These are phyloP conservation scores for Amblyjoppa proteus DNA, from an alignment of 2,888 invertebrate genomes.

Conservation along the genomic window DNA sequence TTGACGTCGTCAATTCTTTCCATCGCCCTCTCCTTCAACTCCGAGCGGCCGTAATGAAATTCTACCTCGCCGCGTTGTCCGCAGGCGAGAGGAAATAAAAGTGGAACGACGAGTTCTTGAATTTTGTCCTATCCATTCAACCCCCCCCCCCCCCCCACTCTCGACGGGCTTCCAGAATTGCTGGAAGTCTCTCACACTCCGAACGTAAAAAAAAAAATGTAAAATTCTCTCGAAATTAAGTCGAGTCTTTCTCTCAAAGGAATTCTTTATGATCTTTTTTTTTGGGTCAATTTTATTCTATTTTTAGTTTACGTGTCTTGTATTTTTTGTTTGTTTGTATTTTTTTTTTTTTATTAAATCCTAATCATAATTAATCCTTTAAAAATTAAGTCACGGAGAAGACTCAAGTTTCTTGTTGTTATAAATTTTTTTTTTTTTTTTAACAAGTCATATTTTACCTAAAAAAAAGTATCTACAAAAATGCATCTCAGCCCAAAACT, in stretches of 20 bases:
- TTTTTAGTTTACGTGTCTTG: not conserved
- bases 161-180: not conserved
- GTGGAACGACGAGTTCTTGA: constrained; percentile 31
- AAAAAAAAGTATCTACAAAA: not conserved
- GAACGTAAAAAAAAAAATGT: not conserved
- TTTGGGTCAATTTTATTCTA: not conserved
- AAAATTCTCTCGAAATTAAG: not conserved
- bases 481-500: not conserved
- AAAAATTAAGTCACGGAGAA: too few species aligned
- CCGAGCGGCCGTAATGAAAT: constrained; percentile 54
- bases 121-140: constrained; percentile 31
- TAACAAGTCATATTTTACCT: not conserved
- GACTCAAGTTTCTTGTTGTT: not conserved
- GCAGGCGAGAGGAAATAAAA: constrained; percentile 52
- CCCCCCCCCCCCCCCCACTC: not conserved
- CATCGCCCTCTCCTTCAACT: constrained; percentile 42
- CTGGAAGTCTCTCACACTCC: constrained; percentile 26
- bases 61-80: constrained; percentile 40
- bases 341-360: not conserved
- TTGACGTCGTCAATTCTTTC: constrained; percentile 76
- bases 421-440: not conserved
- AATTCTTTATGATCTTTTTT: not conserved
- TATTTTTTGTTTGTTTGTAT: not conserved
- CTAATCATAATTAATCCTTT: too few species aligned
- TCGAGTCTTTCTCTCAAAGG: not conserved